A percentile compares a stretch with the other conserved stretches of the same genome.
These are phyloP conservation scores for Epizoanthus scotinus DNA, from an alignment of 92 coral and sea anemone genomes.

Conservation along the genomic window DNA sequence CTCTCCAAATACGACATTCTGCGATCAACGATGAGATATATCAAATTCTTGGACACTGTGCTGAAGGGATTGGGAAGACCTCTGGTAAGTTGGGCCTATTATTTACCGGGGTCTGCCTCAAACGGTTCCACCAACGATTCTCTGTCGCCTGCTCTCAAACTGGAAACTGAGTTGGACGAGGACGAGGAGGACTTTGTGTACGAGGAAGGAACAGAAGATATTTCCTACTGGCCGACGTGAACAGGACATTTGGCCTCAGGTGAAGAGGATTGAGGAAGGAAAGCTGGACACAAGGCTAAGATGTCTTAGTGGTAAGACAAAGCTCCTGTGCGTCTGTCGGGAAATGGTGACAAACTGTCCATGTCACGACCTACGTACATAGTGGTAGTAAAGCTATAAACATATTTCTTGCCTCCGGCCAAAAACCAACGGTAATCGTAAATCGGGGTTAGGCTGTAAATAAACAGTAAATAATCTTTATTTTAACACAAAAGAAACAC, in stretches of 20 bases:
- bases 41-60: constrained; percentile 57
- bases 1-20: constrained; percentile 78
- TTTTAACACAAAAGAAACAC: neutral
- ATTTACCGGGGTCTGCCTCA: constrained; percentile 1
- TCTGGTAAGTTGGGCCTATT: neutral
- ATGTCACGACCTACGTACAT: no score
- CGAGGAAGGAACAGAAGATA: neutral
- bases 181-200: neutral
- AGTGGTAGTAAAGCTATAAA: no score
- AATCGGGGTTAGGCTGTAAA: constrained; percentile 6
- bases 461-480: constrained; percentile 31
- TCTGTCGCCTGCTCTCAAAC: constrained; percentile 46
- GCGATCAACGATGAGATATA: constrained; percentile 67
- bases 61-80: constrained; percentile 44
- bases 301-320: no score
- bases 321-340: no score
- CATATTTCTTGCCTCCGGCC: no score
- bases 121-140: constrained; percentile 23
- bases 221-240: neutral
- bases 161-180: constrained; percentile 49
- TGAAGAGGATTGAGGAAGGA: neutral
- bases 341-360: no score
- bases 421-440: no score
- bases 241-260: neutral
- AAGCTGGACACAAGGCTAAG: no score